Conservation (phyloP, 2,888 invertebrate genomes). For the Tinea trinotella region DNA sequence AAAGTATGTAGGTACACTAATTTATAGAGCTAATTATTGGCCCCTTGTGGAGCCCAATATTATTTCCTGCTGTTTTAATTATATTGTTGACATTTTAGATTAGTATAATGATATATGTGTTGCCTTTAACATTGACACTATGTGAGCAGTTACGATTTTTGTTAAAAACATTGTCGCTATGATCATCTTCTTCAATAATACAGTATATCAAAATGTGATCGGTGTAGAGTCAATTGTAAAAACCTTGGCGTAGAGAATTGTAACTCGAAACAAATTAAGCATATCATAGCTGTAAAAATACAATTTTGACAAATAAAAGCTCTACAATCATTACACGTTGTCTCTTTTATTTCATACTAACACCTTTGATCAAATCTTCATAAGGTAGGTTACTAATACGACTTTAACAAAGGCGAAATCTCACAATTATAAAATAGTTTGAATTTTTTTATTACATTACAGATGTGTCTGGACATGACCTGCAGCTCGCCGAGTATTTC, state of each 20-base stretch:
- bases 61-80: conserved; percentile 64
- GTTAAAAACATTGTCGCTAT: conserved; percentile 37
- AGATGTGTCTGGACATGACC: conserved; percentile 64
- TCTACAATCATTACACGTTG: conserved; percentile 71
- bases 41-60: conserved; percentile 31
- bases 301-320: conserved; percentile 87
- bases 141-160: conserved; percentile 60
- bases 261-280: conserved; percentile 82
- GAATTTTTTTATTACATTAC: conserved; percentile 28
- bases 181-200: conserved; percentile 1
- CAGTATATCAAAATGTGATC: conserved; percentile 14
- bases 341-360: conserved; percentile 32
- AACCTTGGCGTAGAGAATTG: conserved; percentile 21
- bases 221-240: conserved; percentile 23
- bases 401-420: background rate
- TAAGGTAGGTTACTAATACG: conserved; percentile 29
- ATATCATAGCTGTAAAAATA: conserved; percentile 94
- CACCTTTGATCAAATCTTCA: background rate
- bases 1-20: conserved; percentile 67
- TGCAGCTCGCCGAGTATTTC: conserved; percentile 43
- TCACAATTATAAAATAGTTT: background rate
- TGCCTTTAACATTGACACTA: conserved; percentile 67
- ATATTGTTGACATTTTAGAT: conserved; percentile 71
- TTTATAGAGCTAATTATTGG: conserved; percentile 60
- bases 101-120: conserved; percentile 70